These are phyloP conservation scores for Oligia latruncula DNA, from an alignment of 2,888 invertebrate genomes.

Conservation along the genomic window DNA sequence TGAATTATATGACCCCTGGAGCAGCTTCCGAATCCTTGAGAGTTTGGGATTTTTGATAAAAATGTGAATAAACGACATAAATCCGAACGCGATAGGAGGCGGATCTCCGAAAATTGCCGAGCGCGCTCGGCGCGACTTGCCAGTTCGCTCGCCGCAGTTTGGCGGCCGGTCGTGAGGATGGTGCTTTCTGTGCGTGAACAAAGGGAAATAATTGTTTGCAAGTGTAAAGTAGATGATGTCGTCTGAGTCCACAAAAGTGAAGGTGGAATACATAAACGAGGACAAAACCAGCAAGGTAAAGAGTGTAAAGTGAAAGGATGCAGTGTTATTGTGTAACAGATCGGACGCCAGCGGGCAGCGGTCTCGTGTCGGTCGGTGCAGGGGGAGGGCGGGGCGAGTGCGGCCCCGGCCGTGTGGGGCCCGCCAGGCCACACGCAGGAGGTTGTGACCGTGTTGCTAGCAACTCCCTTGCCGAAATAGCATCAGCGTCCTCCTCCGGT, in stretches of 20 bases:
- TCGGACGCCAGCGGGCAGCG: conserved; percentile 89
- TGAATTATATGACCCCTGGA: conserved; percentile 37
- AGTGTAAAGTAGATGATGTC: conserved; percentile 89
- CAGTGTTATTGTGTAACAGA: conserved; percentile 88
- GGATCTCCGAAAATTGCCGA: conserved; percentile 88
- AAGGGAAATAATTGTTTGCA: conserved; percentile 85
- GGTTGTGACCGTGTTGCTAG: conserved; percentile 91
- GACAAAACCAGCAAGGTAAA: conserved; percentile 88
- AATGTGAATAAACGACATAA: conserved; percentile 73
- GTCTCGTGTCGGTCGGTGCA: conserved; percentile 87
- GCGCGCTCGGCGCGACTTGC: conserved; percentile 78
- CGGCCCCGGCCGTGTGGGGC: conserved; percentile 90
- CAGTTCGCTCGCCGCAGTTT: conserved; percentile 89
- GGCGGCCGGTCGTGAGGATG: conserved; percentile 90
- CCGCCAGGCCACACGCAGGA: conserved; percentile 90
- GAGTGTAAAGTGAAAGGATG: conserved; percentile 79
- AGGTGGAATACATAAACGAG: conserved; percentile 88
- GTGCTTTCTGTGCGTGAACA: conserved; percentile 87
- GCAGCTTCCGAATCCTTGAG: conserved; percentile 28
- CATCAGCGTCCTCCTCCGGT: conserved; percentile 79
- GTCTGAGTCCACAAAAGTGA: conserved; percentile 87
- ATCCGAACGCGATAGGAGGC: conserved; percentile 88
- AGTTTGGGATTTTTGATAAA: conserved; percentile 59
- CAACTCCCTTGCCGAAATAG: conserved; percentile 89
- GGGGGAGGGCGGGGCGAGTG: conserved; percentile 90